Conservation (phyloP, 2,888 invertebrate genomes). For the Lasioglossum pauxillum region DNA sequence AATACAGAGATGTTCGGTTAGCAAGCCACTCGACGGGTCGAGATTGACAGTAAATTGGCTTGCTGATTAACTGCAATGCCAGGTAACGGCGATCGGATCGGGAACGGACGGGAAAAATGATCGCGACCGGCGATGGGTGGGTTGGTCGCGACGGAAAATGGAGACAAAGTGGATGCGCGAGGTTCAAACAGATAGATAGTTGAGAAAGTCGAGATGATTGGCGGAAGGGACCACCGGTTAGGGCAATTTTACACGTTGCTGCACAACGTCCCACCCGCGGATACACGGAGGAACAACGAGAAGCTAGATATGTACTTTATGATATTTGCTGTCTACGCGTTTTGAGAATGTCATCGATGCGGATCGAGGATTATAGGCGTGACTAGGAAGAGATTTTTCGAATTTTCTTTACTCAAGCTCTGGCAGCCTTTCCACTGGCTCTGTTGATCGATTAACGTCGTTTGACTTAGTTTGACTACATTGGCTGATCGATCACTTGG, state of each 20-base stretch:
- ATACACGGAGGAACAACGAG: not conserved
- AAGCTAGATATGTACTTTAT: not conserved
- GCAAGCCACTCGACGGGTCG: conserved; percentile 66
- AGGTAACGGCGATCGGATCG: conserved; percentile 47
- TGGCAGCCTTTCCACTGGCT: not conserved
- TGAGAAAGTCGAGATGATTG: not conserved
- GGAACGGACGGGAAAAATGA: conserved; percentile 23
- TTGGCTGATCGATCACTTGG: not conserved
- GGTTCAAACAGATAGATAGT: not conserved
- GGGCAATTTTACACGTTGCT: conserved; percentile 20
- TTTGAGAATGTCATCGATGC: not conserved
- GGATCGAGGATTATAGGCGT: not conserved
- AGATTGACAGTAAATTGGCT: conserved; percentile 71
- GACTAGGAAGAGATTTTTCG: not conserved
- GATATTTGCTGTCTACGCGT: not conserved
- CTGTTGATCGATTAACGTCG: not conserved
- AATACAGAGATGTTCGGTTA: conserved; percentile 59
- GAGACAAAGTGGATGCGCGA: conserved; percentile 19
- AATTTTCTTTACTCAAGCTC: not conserved
- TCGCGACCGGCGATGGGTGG: not conserved
- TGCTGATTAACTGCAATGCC: conserved; percentile 70
- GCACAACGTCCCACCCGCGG: not conserved
- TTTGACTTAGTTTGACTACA: not conserved
- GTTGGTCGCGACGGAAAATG: conserved; percentile 23
- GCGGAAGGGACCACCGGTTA: not conserved